phyloP scores from a whole-genome alignment of 1,140 invertebrate genomes.

The Lepidurus packardi region DNA sequence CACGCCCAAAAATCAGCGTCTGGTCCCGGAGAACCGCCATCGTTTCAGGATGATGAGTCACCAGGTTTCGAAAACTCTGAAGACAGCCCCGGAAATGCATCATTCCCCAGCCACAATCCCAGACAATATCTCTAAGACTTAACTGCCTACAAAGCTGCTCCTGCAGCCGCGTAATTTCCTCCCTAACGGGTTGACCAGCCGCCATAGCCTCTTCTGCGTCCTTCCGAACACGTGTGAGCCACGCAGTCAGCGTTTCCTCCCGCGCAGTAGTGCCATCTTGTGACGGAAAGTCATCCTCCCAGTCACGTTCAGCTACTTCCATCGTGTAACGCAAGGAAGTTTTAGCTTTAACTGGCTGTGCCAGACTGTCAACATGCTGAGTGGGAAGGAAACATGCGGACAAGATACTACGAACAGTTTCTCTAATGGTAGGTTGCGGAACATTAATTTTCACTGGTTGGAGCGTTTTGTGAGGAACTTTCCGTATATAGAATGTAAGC shows the following conservation, averaged over 20 bases:
- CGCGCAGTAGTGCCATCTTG: not conserved
- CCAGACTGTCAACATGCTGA: slow-evolving; percentile 69
- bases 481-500: slow-evolving; percentile 64
- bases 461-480: slow-evolving; percentile 47
- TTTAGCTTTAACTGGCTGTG: not conserved
- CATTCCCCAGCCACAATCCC: slow-evolving; percentile 82
- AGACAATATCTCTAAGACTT: slow-evolving; percentile 56
- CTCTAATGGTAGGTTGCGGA: slow-evolving; percentile 59
- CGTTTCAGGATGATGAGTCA: slow-evolving; percentile 38
- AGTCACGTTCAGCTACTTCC: not conserved
- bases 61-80: slow-evolving; percentile 44
- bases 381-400: slow-evolving; percentile 75
- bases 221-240: slow-evolving; percentile 59
- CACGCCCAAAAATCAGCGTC: slow-evolving; percentile 73
- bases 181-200: slow-evolving; percentile 56
- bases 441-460: slow-evolving; percentile 65
- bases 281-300: slow-evolving; percentile 16
- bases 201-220: slow-evolving; percentile 55
- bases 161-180: slow-evolving; percentile 60
- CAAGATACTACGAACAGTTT: slow-evolving; percentile 69
- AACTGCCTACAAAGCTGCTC: slow-evolving; percentile 51
- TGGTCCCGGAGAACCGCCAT: slow-evolving; percentile 49
- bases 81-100: slow-evolving; percentile 77
- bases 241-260: slow-evolving; percentile 43
- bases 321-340: not conserved